A percentile compares a stretch with the other conserved stretches of the same genome.
These are phyloP conservation scores for Protosalanx chinensis DNA, from an alignment of 2,797 vertebrate species.

Conservation along the genomic window DNA sequence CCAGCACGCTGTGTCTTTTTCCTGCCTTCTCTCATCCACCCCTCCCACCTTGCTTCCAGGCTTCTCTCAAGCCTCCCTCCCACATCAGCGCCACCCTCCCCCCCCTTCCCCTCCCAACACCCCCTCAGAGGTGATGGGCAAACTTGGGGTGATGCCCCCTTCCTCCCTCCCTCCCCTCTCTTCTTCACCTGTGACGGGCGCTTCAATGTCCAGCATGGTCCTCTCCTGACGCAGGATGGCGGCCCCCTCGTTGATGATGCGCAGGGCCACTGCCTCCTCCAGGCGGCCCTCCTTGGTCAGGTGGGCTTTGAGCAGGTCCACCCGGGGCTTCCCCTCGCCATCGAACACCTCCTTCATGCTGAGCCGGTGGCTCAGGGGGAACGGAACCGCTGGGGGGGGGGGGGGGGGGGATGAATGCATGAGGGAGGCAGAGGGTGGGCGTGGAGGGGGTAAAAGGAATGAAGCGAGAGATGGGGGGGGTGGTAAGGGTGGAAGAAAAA, in stretches of 20 bases:
- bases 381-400: slow-evolving; percentile 72
- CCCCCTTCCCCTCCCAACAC: background rate
- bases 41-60: background rate
- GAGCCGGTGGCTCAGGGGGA: slow-evolving; percentile 81
- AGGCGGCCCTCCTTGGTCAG: slow-evolving; percentile 82
- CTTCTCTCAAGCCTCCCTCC: slow-evolving; percentile 19
- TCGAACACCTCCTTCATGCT: slow-evolving; percentile 84
- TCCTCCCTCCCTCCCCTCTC: background rate
- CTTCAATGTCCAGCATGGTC: slow-evolving; percentile 83
- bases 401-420: background rate
- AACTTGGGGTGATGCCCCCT: background rate
- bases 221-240: slow-evolving; percentile 81
- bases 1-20: background rate
- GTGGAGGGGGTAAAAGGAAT: background rate
- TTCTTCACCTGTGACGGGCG: slow-evolving; percentile 76
- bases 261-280: slow-evolving; percentile 78
- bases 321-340: slow-evolving; percentile 77
- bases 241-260: slow-evolving; percentile 79
- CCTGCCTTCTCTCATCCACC: background rate
- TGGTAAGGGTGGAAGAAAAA: background rate
- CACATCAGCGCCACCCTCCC: background rate
- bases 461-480: background rate
- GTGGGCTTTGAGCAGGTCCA: slow-evolving; percentile 81
- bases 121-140: background rate
- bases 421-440: background rate